These are phyloP conservation scores for Neomorphus geoffroyi DNA, from an alignment of 2,797 vertebrate species.

Conservation along the genomic window DNA sequence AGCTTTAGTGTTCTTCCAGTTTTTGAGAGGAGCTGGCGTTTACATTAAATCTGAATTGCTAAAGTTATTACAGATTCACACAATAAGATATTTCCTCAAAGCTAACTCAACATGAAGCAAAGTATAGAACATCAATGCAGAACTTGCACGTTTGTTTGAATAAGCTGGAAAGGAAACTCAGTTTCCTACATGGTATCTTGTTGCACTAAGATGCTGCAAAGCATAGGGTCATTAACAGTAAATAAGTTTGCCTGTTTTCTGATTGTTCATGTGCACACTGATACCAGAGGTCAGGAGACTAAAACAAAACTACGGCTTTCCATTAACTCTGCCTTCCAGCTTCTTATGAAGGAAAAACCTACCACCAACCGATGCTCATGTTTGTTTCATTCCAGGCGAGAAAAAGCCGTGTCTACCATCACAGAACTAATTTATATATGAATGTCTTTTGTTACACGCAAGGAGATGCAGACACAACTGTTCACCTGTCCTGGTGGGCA, in stretches of 20 bases:
- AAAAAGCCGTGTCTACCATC: not conserved
- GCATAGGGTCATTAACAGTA: not conserved
- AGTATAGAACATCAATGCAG: not conserved
- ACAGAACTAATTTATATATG: not conserved
- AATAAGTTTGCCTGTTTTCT: not conserved
- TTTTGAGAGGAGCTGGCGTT: not conserved
- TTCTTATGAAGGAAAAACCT: not conserved
- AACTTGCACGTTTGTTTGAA: not conserved
- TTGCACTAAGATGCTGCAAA: not conserved
- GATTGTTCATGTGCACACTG: not conserved
- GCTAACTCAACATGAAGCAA: not conserved
- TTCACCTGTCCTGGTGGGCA: not conserved
- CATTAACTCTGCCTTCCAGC: not conserved
- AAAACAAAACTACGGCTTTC: not conserved
- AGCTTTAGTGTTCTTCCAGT: not conserved
- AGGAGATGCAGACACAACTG: not conserved
- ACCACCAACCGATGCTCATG: not conserved
- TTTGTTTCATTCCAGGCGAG: not conserved
- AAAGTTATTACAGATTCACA: not conserved
- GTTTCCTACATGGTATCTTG: not conserved
- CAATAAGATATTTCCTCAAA: not conserved
- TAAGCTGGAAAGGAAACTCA: not conserved
- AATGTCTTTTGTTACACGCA: not conserved
- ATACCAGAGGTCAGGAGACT: not conserved
- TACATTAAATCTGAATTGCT: not conserved